phyloP scores from a whole-genome alignment of 2,888 invertebrate species.

The Cerastis rubricosa region DNA sequence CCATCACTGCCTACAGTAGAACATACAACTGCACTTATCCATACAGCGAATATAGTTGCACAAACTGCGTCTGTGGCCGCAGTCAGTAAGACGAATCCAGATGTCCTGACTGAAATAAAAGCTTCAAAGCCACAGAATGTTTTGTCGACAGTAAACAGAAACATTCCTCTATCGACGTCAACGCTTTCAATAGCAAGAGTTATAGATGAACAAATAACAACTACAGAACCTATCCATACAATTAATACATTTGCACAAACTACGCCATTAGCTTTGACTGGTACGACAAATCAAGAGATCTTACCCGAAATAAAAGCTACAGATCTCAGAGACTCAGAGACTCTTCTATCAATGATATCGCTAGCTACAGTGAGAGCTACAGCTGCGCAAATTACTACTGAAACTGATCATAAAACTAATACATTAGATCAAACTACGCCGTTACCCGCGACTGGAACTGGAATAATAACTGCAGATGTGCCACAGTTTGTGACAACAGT shows the following conservation, averaged over 20 bases:
- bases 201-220: neutral
- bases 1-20: neutral
- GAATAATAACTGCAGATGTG: conserved; percentile 5
- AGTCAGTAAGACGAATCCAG: neutral
- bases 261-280: neutral
- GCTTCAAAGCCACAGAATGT: neutral
- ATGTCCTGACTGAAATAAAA: neutral
- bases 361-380: too few species aligned
- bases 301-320: neutral
- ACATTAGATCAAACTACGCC: neutral
- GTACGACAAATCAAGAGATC: neutral
- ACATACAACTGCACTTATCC: neutral
- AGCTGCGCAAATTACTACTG: neutral
- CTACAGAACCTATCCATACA: neutral
- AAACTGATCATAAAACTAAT: neutral
- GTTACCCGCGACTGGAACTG: neutral
- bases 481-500: neutral
- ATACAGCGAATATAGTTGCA: neutral
- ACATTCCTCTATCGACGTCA: neutral
- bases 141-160: neutral
- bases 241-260: neutral
- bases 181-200: neutral
- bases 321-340: too few species aligned
- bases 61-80: neutral
- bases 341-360: neutral